phyloP scores from a whole-genome alignment of 2,797 vertebrate species.

The Microhierax caerulescens region DNA sequence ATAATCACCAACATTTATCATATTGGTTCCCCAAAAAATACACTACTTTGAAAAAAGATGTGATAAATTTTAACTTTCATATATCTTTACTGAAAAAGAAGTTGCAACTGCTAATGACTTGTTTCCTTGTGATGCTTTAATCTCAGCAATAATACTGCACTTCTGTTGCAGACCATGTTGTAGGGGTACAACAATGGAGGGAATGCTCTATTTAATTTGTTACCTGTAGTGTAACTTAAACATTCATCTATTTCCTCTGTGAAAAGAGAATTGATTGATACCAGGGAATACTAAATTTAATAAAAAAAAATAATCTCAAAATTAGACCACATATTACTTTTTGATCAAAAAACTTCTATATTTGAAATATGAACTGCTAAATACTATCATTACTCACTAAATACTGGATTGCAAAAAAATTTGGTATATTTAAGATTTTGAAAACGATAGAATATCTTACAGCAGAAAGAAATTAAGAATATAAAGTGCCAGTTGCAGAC shows the following conservation, averaged over 20 bases:
- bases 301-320: neutral
- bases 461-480: neutral
- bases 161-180: neutral
- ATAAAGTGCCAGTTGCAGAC: neutral
- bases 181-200: neutral
- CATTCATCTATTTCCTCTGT: neutral
- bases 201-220: neutral
- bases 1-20: neutral
- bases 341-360: neutral
- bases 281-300: neutral
- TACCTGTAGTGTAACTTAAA: neutral
- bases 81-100: neutral
- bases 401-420: neutral
- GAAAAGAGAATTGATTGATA: neutral
- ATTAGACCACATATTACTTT: neutral
- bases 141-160: neutral
- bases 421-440: neutral
- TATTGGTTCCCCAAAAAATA: neutral
- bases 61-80: neutral
- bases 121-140: neutral
- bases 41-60: neutral
- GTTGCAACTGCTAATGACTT: neutral
- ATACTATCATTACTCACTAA: neutral
- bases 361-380: neutral
- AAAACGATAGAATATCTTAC: neutral